phyloP scores from a whole-genome alignment of 2,888 invertebrate species.

The Hipparchia semele region DNA sequence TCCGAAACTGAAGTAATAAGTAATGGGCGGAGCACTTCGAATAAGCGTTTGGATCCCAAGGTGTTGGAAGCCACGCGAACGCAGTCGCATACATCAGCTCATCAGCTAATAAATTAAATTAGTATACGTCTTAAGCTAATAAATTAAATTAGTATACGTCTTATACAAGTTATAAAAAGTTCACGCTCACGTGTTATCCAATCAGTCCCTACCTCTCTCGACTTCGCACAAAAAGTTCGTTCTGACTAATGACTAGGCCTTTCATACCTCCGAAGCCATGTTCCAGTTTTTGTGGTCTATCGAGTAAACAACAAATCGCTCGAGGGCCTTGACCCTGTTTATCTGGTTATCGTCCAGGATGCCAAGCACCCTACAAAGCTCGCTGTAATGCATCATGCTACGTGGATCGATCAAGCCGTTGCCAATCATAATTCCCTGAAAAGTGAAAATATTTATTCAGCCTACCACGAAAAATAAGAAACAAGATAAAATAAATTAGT shows the following conservation, averaged over 20 bases:
- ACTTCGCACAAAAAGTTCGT: not conserved
- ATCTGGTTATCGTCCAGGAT: constrained; percentile 63
- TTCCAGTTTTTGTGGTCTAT: constrained; percentile 67
- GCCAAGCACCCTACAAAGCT: constrained; percentile 65
- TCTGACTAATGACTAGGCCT: constrained; percentile 1
- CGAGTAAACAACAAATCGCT: constrained; percentile 65
- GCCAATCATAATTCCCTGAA: constrained; percentile 72
- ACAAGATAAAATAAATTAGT: no score
- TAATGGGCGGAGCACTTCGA: no score
- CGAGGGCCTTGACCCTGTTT: constrained; percentile 45
- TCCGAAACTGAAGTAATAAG: no score
- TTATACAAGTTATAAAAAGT: not conserved
- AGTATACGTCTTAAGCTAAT: not conserved
- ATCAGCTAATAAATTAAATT: no score
- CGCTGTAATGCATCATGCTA: constrained; percentile 73
- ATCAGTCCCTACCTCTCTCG: not conserved
- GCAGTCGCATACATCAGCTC: no score
- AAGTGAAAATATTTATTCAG: constrained; percentile 7
- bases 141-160: not conserved
- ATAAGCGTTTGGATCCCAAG: no score
- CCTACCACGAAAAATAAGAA: no score
- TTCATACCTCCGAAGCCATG: constrained; percentile 58
- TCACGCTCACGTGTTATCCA: not conserved
- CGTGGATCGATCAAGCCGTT: constrained; percentile 75
- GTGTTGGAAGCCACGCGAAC: no score